Conservation (phyloP, 2,113 vertebrate genomes). For the Chloroceryle aenea region DNA sequence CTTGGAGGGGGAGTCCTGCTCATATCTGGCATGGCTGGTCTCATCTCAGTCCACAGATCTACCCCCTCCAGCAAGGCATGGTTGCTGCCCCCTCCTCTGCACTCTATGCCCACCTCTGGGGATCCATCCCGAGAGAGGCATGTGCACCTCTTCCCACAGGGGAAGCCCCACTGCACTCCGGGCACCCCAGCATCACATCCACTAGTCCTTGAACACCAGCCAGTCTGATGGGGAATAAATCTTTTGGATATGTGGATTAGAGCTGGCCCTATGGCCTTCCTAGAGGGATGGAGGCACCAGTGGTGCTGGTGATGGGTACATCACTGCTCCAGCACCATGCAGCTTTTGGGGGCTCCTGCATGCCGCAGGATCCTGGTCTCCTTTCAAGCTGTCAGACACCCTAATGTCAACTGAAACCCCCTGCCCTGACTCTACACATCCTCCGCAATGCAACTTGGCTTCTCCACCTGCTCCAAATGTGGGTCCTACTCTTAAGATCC, state of each 20-base stretch:
- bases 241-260: background rate
- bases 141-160: background rate
- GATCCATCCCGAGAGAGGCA: background rate
- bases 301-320: background rate
- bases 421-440: background rate
- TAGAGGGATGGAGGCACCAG: background rate
- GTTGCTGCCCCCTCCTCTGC: fast-evolving
- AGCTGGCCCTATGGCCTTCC: background rate
- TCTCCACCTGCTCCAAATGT: background rate
- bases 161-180: background rate
- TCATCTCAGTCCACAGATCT: background rate
- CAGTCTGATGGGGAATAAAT: background rate
- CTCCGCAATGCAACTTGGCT: background rate
- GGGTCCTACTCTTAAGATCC: background rate
- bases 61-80: fast-evolving
- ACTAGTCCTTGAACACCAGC: fast-evolving
- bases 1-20: background rate
- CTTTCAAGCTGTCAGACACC: background rate
- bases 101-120: background rate
- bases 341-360: background rate
- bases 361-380: background rate
- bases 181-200: background rate
- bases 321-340: background rate
- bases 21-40: background rate
- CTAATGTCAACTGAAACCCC: background rate